Evolutionary conservation across 2,888 invertebrate genomes (phyloP).

Genomic region (Cosmia trapezina): DNA sequence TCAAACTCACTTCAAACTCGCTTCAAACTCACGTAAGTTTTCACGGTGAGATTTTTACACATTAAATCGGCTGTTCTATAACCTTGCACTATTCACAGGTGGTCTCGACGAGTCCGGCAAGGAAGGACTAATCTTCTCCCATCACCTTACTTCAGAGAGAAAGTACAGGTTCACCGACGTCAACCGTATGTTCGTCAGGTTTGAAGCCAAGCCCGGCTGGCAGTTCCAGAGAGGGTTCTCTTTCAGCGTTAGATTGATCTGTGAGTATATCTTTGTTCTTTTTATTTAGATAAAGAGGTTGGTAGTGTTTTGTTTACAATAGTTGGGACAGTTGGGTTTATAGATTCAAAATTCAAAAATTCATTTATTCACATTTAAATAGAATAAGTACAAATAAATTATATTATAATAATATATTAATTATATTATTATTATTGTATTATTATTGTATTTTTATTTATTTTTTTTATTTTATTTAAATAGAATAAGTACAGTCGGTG

Average conservation of each 20-base stretch:
- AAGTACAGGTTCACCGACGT: slow-evolving; percentile 80
- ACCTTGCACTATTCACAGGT: slow-evolving; percentile 67
- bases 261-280: slow-evolving; percentile 71
- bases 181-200: slow-evolving; percentile 81
- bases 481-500: no score
- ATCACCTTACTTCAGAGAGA: slow-evolving; percentile 72
- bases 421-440: no score
- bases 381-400: no score
- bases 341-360: no score
- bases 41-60: no score
- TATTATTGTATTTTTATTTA: no score
- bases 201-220: slow-evolving; percentile 70
- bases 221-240: slow-evolving; percentile 75
- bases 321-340: background rate
- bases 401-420: no score
- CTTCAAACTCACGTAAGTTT: no score
- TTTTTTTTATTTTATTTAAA: no score
- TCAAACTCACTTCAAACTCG: no score
- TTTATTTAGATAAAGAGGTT: background rate
- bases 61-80: background rate
- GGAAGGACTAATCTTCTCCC: slow-evolving; percentile 82
- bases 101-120: slow-evolving; percentile 74
- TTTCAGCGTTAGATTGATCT: slow-evolving; percentile 78
- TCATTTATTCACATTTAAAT: no score
- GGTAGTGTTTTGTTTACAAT: background rate